A percentile compares a stretch with the other conserved stretches of the same genome.
These are phyloP conservation scores for Vulpes ferrilata DNA, from an alignment of 2,113 vertebrate species.

Conservation along the genomic window DNA sequence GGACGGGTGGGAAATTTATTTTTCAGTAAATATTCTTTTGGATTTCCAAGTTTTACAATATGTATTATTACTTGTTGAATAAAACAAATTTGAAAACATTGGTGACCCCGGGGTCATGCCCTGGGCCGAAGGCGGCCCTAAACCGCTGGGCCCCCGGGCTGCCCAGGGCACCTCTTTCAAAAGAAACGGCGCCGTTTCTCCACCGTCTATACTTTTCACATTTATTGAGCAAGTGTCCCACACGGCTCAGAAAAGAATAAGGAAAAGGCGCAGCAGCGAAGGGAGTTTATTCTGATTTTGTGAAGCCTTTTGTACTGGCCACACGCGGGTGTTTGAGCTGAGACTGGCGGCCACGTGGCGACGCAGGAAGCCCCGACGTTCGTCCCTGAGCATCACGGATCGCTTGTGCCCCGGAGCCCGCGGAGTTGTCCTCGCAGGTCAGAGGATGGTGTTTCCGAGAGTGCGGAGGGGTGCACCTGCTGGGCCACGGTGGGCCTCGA, in stretches of 20 bases:
- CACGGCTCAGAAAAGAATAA: slow-evolving; percentile 48
- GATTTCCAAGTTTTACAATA: neutral
- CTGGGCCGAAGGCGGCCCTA: too few species aligned
- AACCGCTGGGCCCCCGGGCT: too few species aligned
- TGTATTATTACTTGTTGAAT: neutral
- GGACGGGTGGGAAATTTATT: neutral
- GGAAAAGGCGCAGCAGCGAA: neutral
- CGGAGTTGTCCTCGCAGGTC: neutral
- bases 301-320: slow-evolving; percentile 4
- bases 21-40: neutral
- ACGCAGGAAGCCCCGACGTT: neutral
- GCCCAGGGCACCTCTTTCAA: neutral
- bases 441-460: neutral
- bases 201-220: slow-evolving; percentile 59
- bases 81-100: neutral
- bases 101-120: neutral
- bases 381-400: slow-evolving; percentile 37
- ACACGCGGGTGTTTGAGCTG: neutral
- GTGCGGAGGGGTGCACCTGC: too few species aligned
- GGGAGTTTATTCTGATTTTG: slow-evolving; percentile 10
- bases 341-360: neutral
- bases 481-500: too few species aligned
- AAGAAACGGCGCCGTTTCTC: slow-evolving; percentile 43
- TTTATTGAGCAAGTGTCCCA: slow-evolving; percentile 56
- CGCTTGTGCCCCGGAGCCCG: neutral